Evolutionary conservation across 1,140 invertebrate species (phyloP).

Genomic region (Homarus americanus): DNA sequence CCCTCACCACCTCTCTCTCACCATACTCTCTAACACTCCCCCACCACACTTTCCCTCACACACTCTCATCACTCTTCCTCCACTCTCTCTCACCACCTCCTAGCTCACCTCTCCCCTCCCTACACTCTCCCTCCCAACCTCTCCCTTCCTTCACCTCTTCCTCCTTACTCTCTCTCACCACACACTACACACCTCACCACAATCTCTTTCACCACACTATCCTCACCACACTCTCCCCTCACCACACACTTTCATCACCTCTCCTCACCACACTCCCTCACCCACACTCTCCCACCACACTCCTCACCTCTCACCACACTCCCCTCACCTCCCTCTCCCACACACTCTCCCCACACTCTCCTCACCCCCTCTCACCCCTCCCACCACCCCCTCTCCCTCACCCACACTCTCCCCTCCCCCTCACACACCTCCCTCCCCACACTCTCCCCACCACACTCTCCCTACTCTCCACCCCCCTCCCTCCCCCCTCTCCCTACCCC

Average conservation of each 20-base stretch:
- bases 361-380: background rate
- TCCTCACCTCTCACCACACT: background rate
- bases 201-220: background rate
- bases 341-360: background rate
- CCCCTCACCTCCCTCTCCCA: conserved; percentile 15
- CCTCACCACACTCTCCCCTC: background rate
- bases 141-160: background rate
- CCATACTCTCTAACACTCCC: background rate
- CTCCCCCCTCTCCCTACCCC: background rate
- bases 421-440: background rate
- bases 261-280: background rate
- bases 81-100: background rate
- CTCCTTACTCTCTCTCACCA: background rate
- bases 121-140: background rate
- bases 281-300: background rate
- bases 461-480: background rate
- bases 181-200: background rate
- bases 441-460: background rate
- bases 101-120: background rate
- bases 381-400: background rate
- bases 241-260: background rate
- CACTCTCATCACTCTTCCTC: too few relatives aligned
- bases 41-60: too few relatives aligned
- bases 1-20: background rate
- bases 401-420: background rate